These are phyloP conservation scores for Tympanoctomys barrerae DNA, from an alignment of 2,797 vertebrate species.

Conservation along the genomic window DNA sequence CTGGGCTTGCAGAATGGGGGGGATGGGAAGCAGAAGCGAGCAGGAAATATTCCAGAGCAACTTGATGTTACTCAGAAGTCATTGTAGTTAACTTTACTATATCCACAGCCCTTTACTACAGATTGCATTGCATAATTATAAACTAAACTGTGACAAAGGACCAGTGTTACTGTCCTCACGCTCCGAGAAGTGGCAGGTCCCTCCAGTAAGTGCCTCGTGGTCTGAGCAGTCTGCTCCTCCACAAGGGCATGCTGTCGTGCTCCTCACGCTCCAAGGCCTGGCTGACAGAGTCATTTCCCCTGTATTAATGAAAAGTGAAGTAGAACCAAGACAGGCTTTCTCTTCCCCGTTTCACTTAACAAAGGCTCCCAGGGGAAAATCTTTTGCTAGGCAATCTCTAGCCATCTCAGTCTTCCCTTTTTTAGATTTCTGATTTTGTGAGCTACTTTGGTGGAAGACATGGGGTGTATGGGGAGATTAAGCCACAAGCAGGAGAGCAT, in stretches of 20 bases:
- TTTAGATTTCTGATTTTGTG: constrained; percentile 17
- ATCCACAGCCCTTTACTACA: not conserved
- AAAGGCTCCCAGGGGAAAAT: not conserved
- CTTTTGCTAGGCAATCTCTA: not conserved
- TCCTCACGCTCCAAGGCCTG: not conserved
- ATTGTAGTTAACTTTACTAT: not conserved
- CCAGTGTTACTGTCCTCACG: not conserved
- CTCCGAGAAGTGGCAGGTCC: not conserved
- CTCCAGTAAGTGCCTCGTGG: not conserved
- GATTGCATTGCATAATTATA: not conserved
- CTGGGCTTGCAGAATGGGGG: not conserved
- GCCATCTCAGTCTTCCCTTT: not conserved
- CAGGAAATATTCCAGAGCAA: not conserved
- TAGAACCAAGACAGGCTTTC: not conserved
- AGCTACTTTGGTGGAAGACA: not conserved
- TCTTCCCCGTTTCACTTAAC: not conserved
- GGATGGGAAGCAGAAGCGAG: not conserved
- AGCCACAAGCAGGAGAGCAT: not conserved
- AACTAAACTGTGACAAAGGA: not conserved
- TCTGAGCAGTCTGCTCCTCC: not conserved
- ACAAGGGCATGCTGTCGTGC: too few species aligned
- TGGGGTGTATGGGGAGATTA: not conserved
- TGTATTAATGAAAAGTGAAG: not conserved
- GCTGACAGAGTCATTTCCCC: not conserved
- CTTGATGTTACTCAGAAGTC: not conserved